Evolutionary conservation across 2,113 vertebrate species (phyloP).

Genomic region (Chaetops frenatus): DNA sequence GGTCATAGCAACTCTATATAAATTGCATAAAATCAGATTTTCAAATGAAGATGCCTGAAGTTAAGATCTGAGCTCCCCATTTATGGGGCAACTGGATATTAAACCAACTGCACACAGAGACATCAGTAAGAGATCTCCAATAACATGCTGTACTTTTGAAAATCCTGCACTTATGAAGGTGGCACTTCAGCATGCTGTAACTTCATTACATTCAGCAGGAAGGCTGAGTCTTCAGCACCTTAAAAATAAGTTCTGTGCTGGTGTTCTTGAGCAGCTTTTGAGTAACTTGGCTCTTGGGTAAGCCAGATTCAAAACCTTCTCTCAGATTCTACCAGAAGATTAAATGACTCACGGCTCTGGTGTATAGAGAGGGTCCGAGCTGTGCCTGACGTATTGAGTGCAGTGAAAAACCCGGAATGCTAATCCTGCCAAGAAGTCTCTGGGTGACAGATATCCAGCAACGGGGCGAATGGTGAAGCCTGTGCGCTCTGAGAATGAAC

Average conservation of each 20-base stretch:
- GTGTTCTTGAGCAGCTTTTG: background rate
- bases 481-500: constrained; percentile 79
- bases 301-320: background rate
- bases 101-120: background rate
- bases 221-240: background rate
- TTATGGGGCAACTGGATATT: background rate
- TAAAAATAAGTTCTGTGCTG: background rate
- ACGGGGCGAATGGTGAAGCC: constrained; percentile 96
- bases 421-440: constrained; percentile 95
- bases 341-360: constrained; percentile 91
- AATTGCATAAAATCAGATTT: background rate
- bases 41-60: background rate
- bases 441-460: constrained; percentile 92
- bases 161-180: background rate
- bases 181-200: background rate
- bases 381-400: constrained; percentile 96
- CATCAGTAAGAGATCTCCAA: background rate
- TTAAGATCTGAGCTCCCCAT: background rate
- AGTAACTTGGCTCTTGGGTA: background rate
- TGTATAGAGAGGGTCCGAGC: constrained; percentile 95
- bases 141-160: background rate
- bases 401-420: constrained; percentile 98
- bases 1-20: background rate
- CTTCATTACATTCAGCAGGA: background rate
- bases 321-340: background rate